These are phyloP conservation scores for Castor canadensis DNA, from an alignment of 2,113 vertebrate genomes.

Conservation along the genomic window DNA sequence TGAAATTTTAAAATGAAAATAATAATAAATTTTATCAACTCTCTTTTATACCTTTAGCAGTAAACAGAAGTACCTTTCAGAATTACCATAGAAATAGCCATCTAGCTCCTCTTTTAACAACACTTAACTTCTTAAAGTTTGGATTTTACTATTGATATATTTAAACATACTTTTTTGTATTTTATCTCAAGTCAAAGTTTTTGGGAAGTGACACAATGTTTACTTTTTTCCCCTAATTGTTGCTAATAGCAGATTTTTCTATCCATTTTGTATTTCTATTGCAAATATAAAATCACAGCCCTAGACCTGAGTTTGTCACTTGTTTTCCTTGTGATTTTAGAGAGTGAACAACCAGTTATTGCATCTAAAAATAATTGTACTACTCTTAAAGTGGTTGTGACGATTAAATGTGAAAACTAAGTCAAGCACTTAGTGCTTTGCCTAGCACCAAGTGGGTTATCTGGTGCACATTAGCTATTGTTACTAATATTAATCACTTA, in stretches of 20 bases:
- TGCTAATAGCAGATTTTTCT: background rate
- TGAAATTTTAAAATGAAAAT: background rate
- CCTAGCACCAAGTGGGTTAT: background rate
- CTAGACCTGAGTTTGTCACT: background rate
- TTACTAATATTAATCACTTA: background rate
- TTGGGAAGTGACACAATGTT: background rate
- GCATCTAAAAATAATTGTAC: too few species aligned
- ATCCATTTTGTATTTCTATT: background rate
- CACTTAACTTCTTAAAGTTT: background rate
- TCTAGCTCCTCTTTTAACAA: background rate
- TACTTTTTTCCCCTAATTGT: background rate
- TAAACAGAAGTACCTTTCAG: background rate
- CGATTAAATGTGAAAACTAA: background rate
- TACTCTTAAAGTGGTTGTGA: background rate
- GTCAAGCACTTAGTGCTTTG: background rate
- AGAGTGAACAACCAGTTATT: too few species aligned
- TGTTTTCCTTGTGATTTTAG: background rate
- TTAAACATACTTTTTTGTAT: background rate
- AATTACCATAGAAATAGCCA: background rate
- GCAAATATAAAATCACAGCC: background rate
- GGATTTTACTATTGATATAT: background rate
- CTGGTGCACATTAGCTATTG: background rate
- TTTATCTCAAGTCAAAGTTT: background rate
- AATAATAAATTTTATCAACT: background rate
- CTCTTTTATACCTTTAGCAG: background rate